Percentiles rank a stretch among this genome's conserved stretches.
phyloP scores from a whole-genome alignment of 2,888 invertebrate species.

The Platycheirus albimanus region DNA sequence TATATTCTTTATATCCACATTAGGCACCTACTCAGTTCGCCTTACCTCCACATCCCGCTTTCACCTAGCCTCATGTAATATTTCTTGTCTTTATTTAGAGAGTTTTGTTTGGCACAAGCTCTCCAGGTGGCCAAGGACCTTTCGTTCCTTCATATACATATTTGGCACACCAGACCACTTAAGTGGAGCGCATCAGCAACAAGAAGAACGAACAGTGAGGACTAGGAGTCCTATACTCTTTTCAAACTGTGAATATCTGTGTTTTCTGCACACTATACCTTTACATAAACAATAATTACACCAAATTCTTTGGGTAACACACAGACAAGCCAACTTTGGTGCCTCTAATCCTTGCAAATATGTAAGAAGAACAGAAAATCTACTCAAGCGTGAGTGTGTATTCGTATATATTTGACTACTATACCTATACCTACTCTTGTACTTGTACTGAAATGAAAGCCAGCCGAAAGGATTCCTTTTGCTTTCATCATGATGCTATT shows the following conservation, averaged over 20 bases:
- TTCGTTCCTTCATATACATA: conserved; percentile 13
- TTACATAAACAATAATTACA: conserved; percentile 66
- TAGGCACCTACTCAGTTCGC: conserved; percentile 10
- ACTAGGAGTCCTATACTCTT: conserved; percentile 46
- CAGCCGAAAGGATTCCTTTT: conserved; percentile 10
- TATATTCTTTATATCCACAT: not conserved
- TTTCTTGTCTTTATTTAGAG: conserved; percentile 29
- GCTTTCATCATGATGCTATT: not conserved
- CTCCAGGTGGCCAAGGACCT: conserved; percentile 34
- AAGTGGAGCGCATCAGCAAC: conserved; percentile 12
- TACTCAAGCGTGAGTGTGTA: conserved; percentile 16
- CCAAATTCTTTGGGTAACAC: conserved; percentile 45
- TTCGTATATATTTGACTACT: conserved; percentile 4
- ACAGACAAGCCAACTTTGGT: conserved; percentile 27
- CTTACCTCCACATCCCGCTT: not conserved
- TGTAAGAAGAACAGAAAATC: conserved; percentile 17
- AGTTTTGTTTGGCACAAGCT: conserved; percentile 36
- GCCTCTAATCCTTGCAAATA: conserved; percentile 46
- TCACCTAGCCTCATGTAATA: not conserved
- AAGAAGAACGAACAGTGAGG: conserved; percentile 15
- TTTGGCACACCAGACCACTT: conserved; percentile 64
- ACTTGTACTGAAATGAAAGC: too few species aligned
- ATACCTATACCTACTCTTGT: not conserved
- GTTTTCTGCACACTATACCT: not conserved
- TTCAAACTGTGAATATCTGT: not conserved